Base-by-base conservation (phyloP, 2,113 vertebrate species). In the Coptodon bakossiorum region DNA sequence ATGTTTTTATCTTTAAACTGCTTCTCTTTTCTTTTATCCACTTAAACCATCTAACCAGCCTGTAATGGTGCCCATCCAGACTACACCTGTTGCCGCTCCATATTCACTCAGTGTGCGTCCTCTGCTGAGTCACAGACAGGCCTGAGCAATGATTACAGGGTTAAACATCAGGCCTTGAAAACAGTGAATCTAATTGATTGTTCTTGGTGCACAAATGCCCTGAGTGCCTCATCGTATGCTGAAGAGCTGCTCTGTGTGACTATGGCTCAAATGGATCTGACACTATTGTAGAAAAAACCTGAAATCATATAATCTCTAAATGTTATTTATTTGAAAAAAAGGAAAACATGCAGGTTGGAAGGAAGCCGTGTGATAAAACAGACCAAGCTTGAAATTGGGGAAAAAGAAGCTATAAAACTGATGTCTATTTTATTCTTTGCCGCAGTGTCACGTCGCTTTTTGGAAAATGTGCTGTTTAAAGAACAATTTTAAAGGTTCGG, bases 371-470 rank as follows among this genome's bases (percentile, higher is more conserved):
- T 50, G 16, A 14, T 14, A 82, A 59, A 86, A 83, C 10, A 73
- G 92, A 90, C 89, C 83, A 91, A 59, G 76, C 91, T 36, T 94
- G 91, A 94, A 94, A 94, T 92, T 84, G 24, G 76, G 36, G n/a
- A 71, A 73, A 40, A 61, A 79, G 9, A 57, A 38, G 45, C 7
- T 7, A 7, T 17, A 56, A 82, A 81, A 61, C 6, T 34, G 31
- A 82, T 59, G 13, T 83, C 45, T 40, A 11, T 71, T 53, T 56
- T 3, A 57, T 6, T 14, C 19, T 16, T 56, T 53, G 50, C 57
- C 7, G 9, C 34, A 54, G 48, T 10, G 17, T 81, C 78, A 71
- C 1, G 2, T 19, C 1, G 1, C 40, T 9, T 66, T 81, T 38
- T 53, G 48, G 71, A 22, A 63, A 38, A 71, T 7, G 36, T 43